Percentiles rank a stretch among this genome's conserved stretches.
These are phyloP conservation scores for Cololabis saira DNA, from an alignment of 2,113 vertebrate species.

Conservation along the genomic window DNA sequence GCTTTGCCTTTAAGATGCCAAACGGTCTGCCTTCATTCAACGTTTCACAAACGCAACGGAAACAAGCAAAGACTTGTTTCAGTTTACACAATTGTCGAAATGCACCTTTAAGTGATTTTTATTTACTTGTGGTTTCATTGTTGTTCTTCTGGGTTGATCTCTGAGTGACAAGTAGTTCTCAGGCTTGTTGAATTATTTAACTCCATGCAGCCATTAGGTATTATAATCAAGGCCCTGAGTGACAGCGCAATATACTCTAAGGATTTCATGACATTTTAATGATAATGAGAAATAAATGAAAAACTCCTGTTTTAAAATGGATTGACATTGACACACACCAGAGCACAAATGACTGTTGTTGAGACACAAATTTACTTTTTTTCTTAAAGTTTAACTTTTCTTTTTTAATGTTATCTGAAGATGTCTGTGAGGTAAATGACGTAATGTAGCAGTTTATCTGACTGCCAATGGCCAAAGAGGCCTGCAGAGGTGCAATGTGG, in stretches of 20 bases:
- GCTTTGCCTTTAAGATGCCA: constrained; percentile 13
- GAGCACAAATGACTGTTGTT: background rate
- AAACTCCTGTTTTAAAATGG: constrained; percentile 30
- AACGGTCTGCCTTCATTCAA: constrained; percentile 35
- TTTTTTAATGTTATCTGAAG: background rate
- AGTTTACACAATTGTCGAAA: constrained; percentile 18
- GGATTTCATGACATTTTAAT: constrained; percentile 58
- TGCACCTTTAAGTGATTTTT: constrained; percentile 14
- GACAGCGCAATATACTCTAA: constrained; percentile 51
- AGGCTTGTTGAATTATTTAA: constrained; percentile 74
- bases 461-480: constrained; percentile 31
- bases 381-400: background rate
- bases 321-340: background rate
- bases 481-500: constrained; percentile 45
- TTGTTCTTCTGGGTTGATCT: constrained; percentile 42
- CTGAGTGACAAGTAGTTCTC: constrained; percentile 51
- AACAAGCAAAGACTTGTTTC: constrained; percentile 21
- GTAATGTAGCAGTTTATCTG: background rate
- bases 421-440: background rate
- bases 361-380: constrained; percentile 17
- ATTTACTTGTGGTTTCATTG: constrained; percentile 16
- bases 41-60: constrained; percentile 31
- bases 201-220: constrained; percentile 46
- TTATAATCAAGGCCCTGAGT: constrained; percentile 52
- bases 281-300: constrained; percentile 52